Evolutionary conservation across 2,113 vertebrate species (phyloP).

Genomic region (Gallinago media): DNA sequence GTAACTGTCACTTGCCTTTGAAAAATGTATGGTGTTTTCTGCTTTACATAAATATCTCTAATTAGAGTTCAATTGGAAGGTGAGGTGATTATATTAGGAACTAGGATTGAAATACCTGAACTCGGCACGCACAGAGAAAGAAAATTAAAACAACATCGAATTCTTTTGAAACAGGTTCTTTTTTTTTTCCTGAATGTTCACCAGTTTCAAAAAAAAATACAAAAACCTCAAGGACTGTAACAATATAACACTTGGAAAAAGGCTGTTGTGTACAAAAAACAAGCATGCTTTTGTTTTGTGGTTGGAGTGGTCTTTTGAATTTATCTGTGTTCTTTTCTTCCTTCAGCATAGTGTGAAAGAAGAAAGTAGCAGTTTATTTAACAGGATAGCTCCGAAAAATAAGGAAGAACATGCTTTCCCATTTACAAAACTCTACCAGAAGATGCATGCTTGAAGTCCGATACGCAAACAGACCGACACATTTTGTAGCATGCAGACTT

Average conservation of each 20-base stretch:
- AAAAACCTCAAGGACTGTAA: slow-evolving; percentile 27
- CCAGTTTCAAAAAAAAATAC: slow-evolving; percentile 38
- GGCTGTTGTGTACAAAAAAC: slow-evolving; percentile 5
- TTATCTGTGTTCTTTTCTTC: background rate
- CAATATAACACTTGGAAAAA: background rate
- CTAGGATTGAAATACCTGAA: background rate
- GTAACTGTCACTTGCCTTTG: background rate
- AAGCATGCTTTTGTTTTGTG: slow-evolving; percentile 7
- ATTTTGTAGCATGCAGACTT: slow-evolving; percentile 27
- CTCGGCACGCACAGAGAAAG: background rate
- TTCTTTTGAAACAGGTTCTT: slow-evolving; percentile 1
- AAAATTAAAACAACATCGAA: slow-evolving; percentile 3
- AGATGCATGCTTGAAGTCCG: background rate
- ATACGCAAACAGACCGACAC: background rate
- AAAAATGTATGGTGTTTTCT: background rate
- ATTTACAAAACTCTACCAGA: background rate
- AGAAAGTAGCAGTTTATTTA: background rate
- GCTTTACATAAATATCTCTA: background rate
- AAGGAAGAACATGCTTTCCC: slow-evolving; percentile 21
- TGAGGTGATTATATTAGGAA: background rate
- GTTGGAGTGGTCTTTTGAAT: background rate
- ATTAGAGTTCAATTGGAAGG: background rate
- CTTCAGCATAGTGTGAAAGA: background rate
- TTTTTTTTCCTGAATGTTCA: background rate
- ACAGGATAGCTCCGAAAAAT: background rate